These are phyloP conservation scores for Trissolcus brochymenae DNA, from an alignment of 2,888 invertebrate genomes.

Conservation along the genomic window DNA sequence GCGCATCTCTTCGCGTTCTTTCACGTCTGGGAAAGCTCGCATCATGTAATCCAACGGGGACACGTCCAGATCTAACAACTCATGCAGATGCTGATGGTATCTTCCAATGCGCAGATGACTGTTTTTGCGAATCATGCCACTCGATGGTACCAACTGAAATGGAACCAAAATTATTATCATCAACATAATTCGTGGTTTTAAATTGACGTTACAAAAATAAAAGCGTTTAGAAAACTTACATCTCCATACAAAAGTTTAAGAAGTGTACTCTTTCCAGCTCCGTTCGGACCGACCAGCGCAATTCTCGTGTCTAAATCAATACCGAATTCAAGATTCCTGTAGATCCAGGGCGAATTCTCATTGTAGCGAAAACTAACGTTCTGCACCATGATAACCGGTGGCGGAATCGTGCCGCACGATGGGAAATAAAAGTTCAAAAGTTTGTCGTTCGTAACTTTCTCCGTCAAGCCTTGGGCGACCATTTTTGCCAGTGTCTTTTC, in stretches of 20 bases:
- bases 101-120: constrained; percentile 97
- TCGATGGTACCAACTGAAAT: constrained; percentile 88
- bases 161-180: constrained; percentile 9
- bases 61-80: constrained; percentile 94
- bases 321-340: constrained; percentile 98
- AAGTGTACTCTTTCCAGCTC: constrained; percentile 98
- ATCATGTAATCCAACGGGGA: constrained; percentile 99
- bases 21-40: constrained; percentile 96
- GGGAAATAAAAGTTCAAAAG: constrained; percentile 95
- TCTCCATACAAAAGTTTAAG: constrained; percentile 97
- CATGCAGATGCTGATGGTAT: constrained; percentile 99
- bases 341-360: constrained; percentile 92
- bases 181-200: not conserved
- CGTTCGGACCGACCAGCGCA: constrained; percentile 98
- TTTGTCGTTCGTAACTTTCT: constrained; percentile 95
- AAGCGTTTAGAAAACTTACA: constrained; percentile 78
- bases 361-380: constrained; percentile 97
- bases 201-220: constrained; percentile 6
- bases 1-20: constrained; percentile 99
- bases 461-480: constrained; percentile 98
- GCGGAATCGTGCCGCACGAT: constrained; percentile 95
- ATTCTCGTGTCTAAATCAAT: constrained; percentile 97
- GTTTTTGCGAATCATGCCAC: constrained; percentile 98
- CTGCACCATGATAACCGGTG: constrained; percentile 99
- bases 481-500: constrained; percentile 99